Percentiles rank a stretch among this genome's conserved stretches.
Evolutionary conservation across 1,140 invertebrate species (phyloP).

Genomic region (Drosophila persimilis): DNA sequence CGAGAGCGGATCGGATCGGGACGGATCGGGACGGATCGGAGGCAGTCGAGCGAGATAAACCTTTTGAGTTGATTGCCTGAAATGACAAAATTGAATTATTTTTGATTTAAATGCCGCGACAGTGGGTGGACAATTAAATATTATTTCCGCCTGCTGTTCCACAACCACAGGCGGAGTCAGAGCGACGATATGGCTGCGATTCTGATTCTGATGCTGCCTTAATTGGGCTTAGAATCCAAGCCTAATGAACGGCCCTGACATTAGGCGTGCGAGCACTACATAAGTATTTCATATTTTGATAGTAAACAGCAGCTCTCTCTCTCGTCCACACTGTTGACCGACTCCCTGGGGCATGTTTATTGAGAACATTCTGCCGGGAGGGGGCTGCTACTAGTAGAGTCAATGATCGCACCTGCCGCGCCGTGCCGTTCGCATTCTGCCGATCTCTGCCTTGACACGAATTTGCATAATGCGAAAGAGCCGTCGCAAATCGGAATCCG

Average conservation of each 20-base stretch:
- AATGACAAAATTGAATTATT: slow-evolving; percentile 82
- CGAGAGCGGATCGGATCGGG: background rate
- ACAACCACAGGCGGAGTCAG: too few species aligned
- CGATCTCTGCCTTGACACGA: slow-evolving; percentile 54
- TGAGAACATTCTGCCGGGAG: slow-evolving; percentile 28
- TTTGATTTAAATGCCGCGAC: slow-evolving; percentile 74
- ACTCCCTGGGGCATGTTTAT: slow-evolving; percentile 2
- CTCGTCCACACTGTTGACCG: too few species aligned
- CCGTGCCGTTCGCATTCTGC: too few species aligned
- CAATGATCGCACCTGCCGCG: slow-evolving; percentile 48
- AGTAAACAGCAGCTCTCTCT: slow-evolving; percentile 3
- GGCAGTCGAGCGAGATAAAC: slow-evolving; percentile 62
- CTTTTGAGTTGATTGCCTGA: slow-evolving; percentile 75
- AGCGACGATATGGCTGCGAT: slow-evolving; percentile 12
- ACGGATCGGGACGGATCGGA: slow-evolving; percentile 3
- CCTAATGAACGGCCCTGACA: slow-evolving; percentile 58
- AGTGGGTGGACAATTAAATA: slow-evolving; percentile 80
- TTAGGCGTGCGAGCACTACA: slow-evolving; percentile 33
- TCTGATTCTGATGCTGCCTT: slow-evolving; percentile 26
- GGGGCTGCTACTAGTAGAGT: slow-evolving; percentile 16
- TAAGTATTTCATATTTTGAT: slow-evolving; percentile 4
- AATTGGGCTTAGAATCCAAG: slow-evolving; percentile 40
- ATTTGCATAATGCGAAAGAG: slow-evolving; percentile 56
- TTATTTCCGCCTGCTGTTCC: slow-evolving; percentile 68
- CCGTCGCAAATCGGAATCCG: background rate